Evolutionary conservation across 2,797 vertebrate genomes (phyloP).

Genomic region (Galagoides demidoff): DNA sequence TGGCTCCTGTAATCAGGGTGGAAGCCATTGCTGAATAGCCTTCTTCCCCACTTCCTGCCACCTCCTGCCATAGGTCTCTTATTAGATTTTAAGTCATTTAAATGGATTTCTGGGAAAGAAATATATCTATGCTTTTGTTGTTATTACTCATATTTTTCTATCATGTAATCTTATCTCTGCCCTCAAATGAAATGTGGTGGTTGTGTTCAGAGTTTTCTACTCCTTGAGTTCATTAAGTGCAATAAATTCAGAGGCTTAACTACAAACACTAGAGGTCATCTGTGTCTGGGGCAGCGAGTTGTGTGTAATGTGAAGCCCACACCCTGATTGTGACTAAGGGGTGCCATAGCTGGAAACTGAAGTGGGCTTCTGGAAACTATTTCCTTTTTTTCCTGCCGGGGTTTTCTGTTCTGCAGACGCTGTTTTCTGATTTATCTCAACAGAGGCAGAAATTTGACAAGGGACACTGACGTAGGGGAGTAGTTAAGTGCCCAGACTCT

Average conservation of each 20-base stretch:
- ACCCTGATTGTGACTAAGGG: neutral
- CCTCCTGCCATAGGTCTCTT: neutral
- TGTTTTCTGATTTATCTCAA: neutral
- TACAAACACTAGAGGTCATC: neutral
- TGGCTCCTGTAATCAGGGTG: neutral
- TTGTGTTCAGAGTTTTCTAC: neutral
- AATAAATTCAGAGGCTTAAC: neutral
- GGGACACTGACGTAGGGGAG: rapidly evolving
- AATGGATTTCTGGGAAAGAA: neutral
- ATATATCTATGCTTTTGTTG: neutral
- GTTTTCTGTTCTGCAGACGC: neutral
- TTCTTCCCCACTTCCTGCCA: rapidly evolving
- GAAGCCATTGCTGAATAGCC: neutral
- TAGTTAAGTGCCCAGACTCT: rapidly evolving
- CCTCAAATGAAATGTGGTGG: neutral
- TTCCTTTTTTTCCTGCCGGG: neutral
- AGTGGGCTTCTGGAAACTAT: rapidly evolving
- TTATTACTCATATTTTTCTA: neutral
- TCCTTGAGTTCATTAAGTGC: neutral
- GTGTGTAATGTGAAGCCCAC: rapidly evolving
- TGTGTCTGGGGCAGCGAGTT: neutral
- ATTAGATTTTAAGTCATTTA: neutral
- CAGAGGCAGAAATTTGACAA: too few species aligned
- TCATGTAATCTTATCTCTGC: neutral
- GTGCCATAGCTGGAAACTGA: neutral